These are phyloP conservation scores for Pseudopipra pipra DNA, from an alignment of 2,113 vertebrate genomes.

Conservation along the genomic window DNA sequence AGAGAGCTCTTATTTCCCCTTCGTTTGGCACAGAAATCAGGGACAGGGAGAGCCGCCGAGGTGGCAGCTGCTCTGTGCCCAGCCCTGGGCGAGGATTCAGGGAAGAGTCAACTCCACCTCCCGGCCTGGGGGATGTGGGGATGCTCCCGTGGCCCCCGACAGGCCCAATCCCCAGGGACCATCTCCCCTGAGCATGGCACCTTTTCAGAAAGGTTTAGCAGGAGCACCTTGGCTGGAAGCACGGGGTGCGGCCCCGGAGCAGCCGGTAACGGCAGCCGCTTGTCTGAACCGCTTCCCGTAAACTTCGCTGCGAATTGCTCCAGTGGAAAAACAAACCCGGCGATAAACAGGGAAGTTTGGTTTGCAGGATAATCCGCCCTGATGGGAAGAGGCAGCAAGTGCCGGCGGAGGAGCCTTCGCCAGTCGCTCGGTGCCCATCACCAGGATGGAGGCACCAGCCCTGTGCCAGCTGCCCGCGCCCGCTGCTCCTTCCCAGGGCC, in stretches of 20 bases:
- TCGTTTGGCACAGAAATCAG: neutral
- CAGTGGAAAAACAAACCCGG: neutral
- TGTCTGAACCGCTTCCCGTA: neutral
- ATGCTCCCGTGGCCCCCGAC: accelerated
- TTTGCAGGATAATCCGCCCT: conserved; percentile 13
- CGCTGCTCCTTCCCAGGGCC: neutral
- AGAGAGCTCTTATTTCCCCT: neutral
- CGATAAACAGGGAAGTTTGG: neutral
- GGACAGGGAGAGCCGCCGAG: neutral
- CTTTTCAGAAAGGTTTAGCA: neutral
- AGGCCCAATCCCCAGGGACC: neutral
- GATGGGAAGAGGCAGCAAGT: conserved; percentile 56
- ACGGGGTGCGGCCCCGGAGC: neutral
- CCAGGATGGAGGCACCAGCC: accelerated
- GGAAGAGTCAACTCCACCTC: neutral
- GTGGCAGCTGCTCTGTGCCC: neutral
- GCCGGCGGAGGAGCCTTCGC: neutral
- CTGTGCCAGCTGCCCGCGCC: accelerated
- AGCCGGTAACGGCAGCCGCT: neutral
- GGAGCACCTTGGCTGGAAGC: neutral
- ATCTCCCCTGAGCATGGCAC: accelerated
- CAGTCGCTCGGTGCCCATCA: neutral
- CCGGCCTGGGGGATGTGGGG: neutral
- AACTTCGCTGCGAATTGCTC: neutral
- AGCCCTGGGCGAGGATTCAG: neutral